Evolutionary conservation across 2,888 invertebrate genomes (phyloP).

Genomic region (Dioctria rufipes): DNA sequence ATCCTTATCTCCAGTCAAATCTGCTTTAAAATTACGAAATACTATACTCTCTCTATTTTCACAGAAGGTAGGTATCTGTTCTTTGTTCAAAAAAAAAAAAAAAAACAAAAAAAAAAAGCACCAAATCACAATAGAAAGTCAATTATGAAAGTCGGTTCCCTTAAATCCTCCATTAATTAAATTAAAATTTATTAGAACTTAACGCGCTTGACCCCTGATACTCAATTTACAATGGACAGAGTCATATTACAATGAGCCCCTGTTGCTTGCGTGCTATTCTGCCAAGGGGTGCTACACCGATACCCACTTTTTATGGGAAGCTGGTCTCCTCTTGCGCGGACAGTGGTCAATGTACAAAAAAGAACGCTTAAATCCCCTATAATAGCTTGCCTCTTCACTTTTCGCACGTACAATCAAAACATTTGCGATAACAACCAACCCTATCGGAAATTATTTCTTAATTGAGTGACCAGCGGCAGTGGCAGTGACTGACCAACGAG

Average conservation of each 20-base stretch:
- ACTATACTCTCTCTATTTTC: no score
- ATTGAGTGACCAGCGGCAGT: constrained; percentile 17
- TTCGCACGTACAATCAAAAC: constrained; percentile 43
- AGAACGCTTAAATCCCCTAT: constrained; percentile 9
- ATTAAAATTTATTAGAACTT: no score
- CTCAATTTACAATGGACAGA: neutral
- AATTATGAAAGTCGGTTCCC: no score
- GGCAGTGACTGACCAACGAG: no score
- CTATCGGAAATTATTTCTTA: constrained; percentile 29
- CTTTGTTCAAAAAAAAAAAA: no score
- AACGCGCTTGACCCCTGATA: neutral
- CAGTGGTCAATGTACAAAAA: constrained; percentile 37
- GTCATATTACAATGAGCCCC: neutral
- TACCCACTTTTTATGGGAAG: neutral
- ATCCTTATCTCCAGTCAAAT: no score
- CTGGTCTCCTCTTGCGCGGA: neutral
- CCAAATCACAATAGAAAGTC: no score
- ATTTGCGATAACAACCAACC: constrained; percentile 31
- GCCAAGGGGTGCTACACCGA: neutral
- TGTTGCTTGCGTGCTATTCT: neutral
- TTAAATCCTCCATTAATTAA: no score
- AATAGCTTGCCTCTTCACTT: constrained; percentile 36
- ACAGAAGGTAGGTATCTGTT: no score
- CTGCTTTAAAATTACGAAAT: no score
- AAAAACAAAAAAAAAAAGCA: no score